phyloP scores from a whole-genome alignment of 2,888 invertebrate species.

The Gastrophysa polygoni region DNA sequence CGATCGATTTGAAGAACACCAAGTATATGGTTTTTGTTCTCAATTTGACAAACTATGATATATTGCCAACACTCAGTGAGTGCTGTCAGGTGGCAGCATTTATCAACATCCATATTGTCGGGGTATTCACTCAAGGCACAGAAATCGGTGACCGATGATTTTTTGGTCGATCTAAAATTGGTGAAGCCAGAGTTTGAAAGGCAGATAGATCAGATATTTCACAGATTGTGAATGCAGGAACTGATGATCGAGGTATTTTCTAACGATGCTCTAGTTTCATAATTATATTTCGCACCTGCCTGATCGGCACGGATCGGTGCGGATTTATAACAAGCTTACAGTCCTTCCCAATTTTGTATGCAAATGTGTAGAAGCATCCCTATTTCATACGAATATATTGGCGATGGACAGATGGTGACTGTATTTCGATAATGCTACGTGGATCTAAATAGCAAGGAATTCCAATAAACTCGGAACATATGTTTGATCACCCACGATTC shows the following conservation, averaged over 20 bases:
- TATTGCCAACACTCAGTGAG: not conserved
- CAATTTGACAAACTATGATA: too few species aligned
- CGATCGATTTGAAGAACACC: too few species aligned
- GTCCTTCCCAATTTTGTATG: not conserved
- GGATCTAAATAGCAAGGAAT: not conserved
- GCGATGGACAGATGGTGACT: not conserved
- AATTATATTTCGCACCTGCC: not conserved
- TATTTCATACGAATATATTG: not conserved
- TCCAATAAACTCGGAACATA: not conserved
- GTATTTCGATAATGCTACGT: not conserved
- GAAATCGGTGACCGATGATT: not conserved
- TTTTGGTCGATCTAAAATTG: not conserved
- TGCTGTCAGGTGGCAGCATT: not conserved
- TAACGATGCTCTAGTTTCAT: not conserved
- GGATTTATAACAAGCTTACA: not conserved
- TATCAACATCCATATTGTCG: not conserved
- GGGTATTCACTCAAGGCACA: not conserved
- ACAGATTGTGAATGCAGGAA: not conserved
- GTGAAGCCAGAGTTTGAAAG: not conserved
- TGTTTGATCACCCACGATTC: not conserved
- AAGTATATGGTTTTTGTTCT: too few species aligned
- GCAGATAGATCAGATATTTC: not conserved
- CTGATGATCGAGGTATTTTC: not conserved
- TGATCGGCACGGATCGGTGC: not conserved
- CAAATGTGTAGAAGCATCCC: not conserved